These are phyloP conservation scores for Chrysolina americana DNA, from an alignment of 2,888 invertebrate species.

Conservation along the genomic window DNA sequence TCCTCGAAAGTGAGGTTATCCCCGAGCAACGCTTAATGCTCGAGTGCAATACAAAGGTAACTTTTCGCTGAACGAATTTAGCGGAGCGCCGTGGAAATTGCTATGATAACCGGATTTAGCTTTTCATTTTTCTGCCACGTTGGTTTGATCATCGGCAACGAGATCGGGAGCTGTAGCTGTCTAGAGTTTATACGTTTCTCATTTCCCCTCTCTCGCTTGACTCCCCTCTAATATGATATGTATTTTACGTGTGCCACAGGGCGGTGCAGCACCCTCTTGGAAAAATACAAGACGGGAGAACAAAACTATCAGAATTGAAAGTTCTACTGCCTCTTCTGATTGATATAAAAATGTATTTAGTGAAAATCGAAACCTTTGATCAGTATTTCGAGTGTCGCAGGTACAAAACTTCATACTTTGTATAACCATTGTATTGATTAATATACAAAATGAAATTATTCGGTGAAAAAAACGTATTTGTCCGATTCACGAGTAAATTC, in stretches of 20 bases:
- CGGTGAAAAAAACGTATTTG: no score
- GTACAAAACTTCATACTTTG: no score
- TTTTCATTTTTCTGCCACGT: conserved; percentile 73
- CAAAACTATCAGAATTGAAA: neutral
- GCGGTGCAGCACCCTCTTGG: neutral
- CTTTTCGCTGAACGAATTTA: conserved; percentile 56
- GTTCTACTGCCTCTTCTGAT: no score
- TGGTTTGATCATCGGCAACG: conserved; percentile 68
- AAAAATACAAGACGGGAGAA: neutral
- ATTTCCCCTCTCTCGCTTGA: conserved; percentile 59
- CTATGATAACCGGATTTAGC: conserved; percentile 72
- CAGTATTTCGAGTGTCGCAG: no score
- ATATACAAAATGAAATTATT: no score
- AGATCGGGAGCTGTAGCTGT: conserved; percentile 43
- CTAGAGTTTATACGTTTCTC: conserved; percentile 66
- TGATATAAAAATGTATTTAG: no score
- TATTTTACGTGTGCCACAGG: conserved; percentile 33
- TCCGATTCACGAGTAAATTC: no score
- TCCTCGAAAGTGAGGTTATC: conserved; percentile 29
- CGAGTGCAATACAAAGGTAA: conserved; percentile 58
- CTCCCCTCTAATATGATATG: conserved; percentile 49
- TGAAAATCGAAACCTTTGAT: no score
- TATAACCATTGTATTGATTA: no score
- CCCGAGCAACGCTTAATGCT: conserved; percentile 55
- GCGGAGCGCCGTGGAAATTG: conserved; percentile 68